Base-by-base conservation (phyloP, 2,113 vertebrate genomes). In the Cairina moschata region DNA sequence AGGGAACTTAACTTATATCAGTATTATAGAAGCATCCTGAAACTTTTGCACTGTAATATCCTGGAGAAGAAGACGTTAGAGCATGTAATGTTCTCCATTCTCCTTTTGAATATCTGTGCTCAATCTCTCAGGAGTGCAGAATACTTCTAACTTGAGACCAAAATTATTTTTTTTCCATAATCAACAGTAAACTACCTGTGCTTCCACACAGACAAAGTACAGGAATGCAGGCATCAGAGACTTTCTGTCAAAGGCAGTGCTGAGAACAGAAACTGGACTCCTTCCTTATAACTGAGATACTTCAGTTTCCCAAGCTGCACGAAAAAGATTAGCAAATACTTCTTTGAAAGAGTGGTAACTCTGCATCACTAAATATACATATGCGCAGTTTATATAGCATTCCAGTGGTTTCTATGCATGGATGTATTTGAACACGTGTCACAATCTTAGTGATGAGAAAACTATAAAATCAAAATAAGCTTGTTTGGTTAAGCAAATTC, bases 231-330 rank as follows among this genome's bases (percentile, higher is more conserved):
- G 20, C 5, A 88, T 31, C 52, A 68, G 38, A 59, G 48, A 21
- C 17, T 82, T 42, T 75, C n/a, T 66, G 77, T 29, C 17, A 56
- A 59, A 38, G 15, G 13, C 8, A 38, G 21, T 9, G 17, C 1
- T 79, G 42, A 72, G 34, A 46, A 84, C 55, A 89, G 42, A 73
- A 87, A 67, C 4, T 5, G 31, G n/a, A 40, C 16, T 63, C 28
- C 25, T 65, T 66, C 10, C 14, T 9, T 55, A 1, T 17, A 52
- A 55, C 6, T 0, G 0, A 75, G 25, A 28, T 60, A 63, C 8
- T 10, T 6, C 8, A 46, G 16, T 76, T 91, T 68, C 36, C 42
- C 29, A 68, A 1, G 1, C 3, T 0, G 2, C 84, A 26, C 1
- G 25, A 59, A 83, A 44, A 16, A 85, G 29, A 56, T 4, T 55